These are phyloP conservation scores for Papilio polytes DNA, from an alignment of 1,140 invertebrate genomes.

Conservation along the genomic window DNA sequence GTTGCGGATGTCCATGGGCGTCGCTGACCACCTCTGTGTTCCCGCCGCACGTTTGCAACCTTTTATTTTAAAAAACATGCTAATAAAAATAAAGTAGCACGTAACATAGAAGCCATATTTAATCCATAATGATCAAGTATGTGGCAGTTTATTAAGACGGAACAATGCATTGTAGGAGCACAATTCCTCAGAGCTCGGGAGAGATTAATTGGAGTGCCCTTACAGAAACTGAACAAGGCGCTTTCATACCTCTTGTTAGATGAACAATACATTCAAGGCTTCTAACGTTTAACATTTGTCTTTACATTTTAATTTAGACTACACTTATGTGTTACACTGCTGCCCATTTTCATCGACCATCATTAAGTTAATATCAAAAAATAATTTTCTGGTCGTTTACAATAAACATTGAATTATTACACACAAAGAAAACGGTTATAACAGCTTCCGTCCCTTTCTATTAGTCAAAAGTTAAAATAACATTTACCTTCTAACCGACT, in stretches of 20 bases:
- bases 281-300: background rate
- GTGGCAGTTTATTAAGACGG: constrained; percentile 26
- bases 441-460: too few species aligned
- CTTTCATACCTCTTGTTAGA: constrained; percentile 23
- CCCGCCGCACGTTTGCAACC: too few species aligned
- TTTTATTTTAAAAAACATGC: too few species aligned
- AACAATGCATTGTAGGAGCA: constrained; percentile 10
- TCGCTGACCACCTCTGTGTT: too few species aligned
- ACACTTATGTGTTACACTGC: background rate
- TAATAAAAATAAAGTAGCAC: constrained; percentile 16
- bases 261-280: constrained; percentile 18
- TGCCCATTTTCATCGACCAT: too few species aligned
- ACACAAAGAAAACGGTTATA: too few species aligned
- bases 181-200: constrained; percentile 19
- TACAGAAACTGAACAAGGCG: constrained; percentile 21
- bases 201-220: constrained; percentile 28
- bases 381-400: too few species aligned
- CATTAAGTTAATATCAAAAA: too few species aligned
- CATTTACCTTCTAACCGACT: too few species aligned
- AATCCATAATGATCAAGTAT: constrained; percentile 18
- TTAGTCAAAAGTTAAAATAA: too few species aligned
- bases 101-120: background rate
- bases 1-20: too few species aligned
- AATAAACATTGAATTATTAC: too few species aligned
- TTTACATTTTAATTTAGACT: background rate